These are phyloP conservation scores for Mellilla xanthometata DNA, from an alignment of 2,888 invertebrate genomes.

Conservation along the genomic window DNA sequence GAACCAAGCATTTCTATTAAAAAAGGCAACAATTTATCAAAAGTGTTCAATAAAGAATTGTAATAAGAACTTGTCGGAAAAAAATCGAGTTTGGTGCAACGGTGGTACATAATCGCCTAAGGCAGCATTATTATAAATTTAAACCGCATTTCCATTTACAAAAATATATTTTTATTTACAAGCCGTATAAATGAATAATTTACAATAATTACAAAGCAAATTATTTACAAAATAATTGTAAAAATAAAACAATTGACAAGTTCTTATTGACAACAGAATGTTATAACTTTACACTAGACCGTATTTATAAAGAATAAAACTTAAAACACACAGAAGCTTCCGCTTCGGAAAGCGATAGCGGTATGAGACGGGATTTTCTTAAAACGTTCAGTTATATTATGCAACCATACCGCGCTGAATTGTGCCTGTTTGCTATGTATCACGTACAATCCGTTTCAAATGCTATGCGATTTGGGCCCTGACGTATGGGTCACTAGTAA, in stretches of 20 bases:
- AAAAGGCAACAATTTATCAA: no score
- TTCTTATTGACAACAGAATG: conserved; percentile 18
- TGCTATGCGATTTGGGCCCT: no score
- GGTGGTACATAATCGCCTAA: no score
- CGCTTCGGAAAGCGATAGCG: no score
- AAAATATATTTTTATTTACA: conserved; percentile 7
- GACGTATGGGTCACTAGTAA: no score
- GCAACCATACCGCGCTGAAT: no score
- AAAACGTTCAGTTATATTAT: no score
- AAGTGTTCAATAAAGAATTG: conserved; percentile 32
- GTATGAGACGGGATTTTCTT: no score
- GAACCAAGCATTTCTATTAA: no score
- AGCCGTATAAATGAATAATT: neutral
- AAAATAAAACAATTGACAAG: conserved; percentile 9
- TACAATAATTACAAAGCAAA: conserved; percentile 2
- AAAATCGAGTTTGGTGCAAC: neutral
- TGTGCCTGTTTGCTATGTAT: no score
- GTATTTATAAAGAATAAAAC: conserved; percentile 19
- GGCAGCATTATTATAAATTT: neutral
- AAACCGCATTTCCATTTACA: conserved; percentile 6
- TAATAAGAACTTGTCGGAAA: conserved; percentile 24
- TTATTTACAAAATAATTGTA: conserved; percentile 28
- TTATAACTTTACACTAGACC: conserved; percentile 13
- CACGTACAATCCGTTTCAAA: no score
- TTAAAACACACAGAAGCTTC: no score